Conservation (phyloP, 2,888 invertebrate species). For the Pocota personata region DNA sequence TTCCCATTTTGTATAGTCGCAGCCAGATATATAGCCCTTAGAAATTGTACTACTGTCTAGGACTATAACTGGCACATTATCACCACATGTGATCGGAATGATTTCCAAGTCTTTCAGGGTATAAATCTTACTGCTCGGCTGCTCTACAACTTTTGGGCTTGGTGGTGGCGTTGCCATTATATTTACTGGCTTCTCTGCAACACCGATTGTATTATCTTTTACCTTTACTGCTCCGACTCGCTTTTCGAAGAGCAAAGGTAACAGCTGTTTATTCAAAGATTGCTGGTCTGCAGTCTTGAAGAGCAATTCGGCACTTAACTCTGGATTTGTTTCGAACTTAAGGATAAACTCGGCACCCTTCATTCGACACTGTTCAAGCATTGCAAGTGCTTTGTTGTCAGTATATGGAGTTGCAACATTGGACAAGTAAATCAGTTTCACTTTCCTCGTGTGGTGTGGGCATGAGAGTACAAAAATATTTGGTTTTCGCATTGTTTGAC, state of each 20-base stretch:
- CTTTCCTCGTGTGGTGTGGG: slow-evolving; percentile 73
- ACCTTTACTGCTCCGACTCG: background rate
- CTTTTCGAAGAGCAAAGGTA: slow-evolving; percentile 75
- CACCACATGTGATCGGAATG: slow-evolving; percentile 74
- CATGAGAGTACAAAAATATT: slow-evolving; percentile 74
- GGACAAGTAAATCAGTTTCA: slow-evolving; percentile 72
- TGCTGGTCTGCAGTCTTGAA: slow-evolving; percentile 69
- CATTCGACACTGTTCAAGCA: slow-evolving; percentile 63
- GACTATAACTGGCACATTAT: slow-evolving; percentile 70
- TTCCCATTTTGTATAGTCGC: slow-evolving; percentile 64
- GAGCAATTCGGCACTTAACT: slow-evolving; percentile 67
- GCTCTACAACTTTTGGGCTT: background rate
- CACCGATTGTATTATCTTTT: background rate
- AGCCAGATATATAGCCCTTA: slow-evolving; percentile 74
- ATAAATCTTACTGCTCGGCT: slow-evolving; percentile 3
- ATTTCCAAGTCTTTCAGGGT: slow-evolving; percentile 73
- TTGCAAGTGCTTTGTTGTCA: slow-evolving; percentile 74
- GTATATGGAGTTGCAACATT: slow-evolving; percentile 70
- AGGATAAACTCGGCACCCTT: slow-evolving; percentile 71
- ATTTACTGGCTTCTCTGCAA: slow-evolving; percentile 36
- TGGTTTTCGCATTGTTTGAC: slow-evolving; percentile 64
- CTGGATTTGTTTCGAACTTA: slow-evolving; percentile 53
- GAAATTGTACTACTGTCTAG: slow-evolving; percentile 74
- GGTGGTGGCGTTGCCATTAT: background rate
- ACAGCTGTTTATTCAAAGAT: slow-evolving; percentile 75